Evolutionary conservation across 2,888 invertebrate genomes (phyloP).

Genomic region (Bhutanitis thaidina): DNA sequence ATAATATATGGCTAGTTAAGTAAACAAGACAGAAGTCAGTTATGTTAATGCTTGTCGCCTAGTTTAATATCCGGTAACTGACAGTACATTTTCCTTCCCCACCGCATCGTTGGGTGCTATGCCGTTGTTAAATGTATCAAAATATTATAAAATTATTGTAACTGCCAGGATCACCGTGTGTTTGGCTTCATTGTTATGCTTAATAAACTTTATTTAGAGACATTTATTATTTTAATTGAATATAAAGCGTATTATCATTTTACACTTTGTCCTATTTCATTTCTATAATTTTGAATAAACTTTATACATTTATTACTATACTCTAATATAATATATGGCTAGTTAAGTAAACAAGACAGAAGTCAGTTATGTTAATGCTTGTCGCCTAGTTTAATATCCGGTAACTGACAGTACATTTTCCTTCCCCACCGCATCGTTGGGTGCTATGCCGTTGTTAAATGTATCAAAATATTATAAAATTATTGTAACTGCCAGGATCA

Average conservation of each 20-base stretch:
- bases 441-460: not conserved
- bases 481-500: no score
- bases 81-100: slow-evolving; percentile 5
- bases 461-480: not conserved
- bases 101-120: slow-evolving; percentile 4
- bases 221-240: no score
- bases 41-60: slow-evolving; percentile 4
- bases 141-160: no score
- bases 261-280: no score
- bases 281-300: no score
- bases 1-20: not conserved
- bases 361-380: slow-evolving; percentile 11
- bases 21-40: slow-evolving; percentile 2
- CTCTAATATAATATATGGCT: not conserved
- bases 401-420: slow-evolving; percentile 8
- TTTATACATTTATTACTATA: not conserved
- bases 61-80: slow-evolving; percentile 14
- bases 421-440: slow-evolving; percentile 5
- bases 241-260: no score
- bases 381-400: slow-evolving; percentile 11
- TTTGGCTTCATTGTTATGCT: no score
- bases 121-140: slow-evolving; percentile 1
- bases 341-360: not conserved
- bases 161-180: no score
- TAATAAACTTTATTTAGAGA: no score